These are phyloP conservation scores for Micromesistius poutassou DNA, from an alignment of 2,797 vertebrate species.

Conservation along the genomic window DNA sequence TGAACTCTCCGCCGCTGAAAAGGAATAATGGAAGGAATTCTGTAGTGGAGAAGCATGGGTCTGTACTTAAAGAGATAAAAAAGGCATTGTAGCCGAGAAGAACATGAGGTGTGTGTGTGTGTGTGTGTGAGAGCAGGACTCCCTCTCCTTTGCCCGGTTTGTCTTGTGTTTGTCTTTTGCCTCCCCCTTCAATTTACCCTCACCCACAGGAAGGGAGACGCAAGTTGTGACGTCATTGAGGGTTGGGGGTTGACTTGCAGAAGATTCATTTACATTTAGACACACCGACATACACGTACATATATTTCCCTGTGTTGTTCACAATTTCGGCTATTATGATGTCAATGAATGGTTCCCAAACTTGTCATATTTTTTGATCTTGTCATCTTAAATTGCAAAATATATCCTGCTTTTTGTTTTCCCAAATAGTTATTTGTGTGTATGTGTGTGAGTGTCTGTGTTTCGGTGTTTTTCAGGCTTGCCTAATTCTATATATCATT, in stretches of 20 bases:
- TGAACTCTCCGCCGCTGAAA: too few species aligned
- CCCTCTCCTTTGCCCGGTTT: neutral
- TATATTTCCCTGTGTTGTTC: too few species aligned
- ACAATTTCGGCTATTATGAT: too few species aligned
- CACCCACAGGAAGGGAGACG: constrained; percentile 63
- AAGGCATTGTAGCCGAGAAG: neutral
- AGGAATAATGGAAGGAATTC: too few species aligned
- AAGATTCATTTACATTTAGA: too few species aligned
- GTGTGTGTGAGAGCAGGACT: neutral
- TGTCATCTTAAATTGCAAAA: too few species aligned
- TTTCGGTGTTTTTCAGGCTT: neutral
- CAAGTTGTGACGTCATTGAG: neutral
- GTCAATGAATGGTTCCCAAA: too few species aligned
- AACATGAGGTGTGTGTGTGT: constrained; percentile 5
- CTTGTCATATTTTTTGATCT: too few species aligned
- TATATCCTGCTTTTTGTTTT: too few species aligned
- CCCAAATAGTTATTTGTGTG: too few species aligned
- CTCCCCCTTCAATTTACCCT: constrained; percentile 31
- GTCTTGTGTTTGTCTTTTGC: constrained; percentile 5
- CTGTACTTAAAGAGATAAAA: neutral
- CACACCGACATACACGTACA: too few species aligned
- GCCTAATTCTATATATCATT: neutral
- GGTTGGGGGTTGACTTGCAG: neutral
- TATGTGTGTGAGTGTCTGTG: too few species aligned
- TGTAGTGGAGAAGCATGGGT: neutral